Evolutionary conservation across 2,888 invertebrate genomes (phyloP).

Genomic region (Notodonta dromedarius): DNA sequence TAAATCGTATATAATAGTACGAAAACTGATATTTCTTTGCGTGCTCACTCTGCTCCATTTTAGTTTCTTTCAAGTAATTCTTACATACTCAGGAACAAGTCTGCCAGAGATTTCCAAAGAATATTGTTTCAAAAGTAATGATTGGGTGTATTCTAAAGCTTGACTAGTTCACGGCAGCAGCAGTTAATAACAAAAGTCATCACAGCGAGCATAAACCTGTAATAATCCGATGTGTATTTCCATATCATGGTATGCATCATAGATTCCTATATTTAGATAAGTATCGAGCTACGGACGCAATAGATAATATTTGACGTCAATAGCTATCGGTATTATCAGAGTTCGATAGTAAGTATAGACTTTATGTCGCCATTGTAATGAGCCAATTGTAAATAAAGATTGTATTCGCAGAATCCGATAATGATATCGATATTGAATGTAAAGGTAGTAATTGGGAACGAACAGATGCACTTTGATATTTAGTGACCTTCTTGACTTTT

Average conservation of each 20-base stretch:
- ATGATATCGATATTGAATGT: conserved; percentile 11
- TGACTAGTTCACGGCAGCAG: not conserved
- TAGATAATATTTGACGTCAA: conserved; percentile 41
- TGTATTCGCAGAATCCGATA: conserved; percentile 19
- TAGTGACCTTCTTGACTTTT: not conserved
- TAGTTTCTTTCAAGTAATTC: not conserved
- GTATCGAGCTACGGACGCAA: conserved; percentile 20
- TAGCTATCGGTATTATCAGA: conserved; percentile 15
- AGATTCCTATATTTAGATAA: conserved; percentile 20
- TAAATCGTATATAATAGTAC: no score
- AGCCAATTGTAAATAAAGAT: conserved; percentile 6
- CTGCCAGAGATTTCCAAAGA: no score
- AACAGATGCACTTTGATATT: not conserved
- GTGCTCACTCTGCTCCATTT: no score
- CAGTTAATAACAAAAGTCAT: not conserved
- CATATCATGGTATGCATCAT: not conserved
- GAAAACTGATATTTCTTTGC: no score
- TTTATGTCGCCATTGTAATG: conserved; percentile 24
- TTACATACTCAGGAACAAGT: not conserved
- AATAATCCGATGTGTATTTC: not conserved
- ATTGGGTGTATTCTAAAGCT: no score
- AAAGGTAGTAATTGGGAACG: not conserved
- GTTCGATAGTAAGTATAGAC: conserved; percentile 28
- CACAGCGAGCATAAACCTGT: not conserved
- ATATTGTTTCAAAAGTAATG: no score